Evolutionary conservation across 2,888 invertebrate species (phyloP).

Genomic region (Chesias legatella): DNA sequence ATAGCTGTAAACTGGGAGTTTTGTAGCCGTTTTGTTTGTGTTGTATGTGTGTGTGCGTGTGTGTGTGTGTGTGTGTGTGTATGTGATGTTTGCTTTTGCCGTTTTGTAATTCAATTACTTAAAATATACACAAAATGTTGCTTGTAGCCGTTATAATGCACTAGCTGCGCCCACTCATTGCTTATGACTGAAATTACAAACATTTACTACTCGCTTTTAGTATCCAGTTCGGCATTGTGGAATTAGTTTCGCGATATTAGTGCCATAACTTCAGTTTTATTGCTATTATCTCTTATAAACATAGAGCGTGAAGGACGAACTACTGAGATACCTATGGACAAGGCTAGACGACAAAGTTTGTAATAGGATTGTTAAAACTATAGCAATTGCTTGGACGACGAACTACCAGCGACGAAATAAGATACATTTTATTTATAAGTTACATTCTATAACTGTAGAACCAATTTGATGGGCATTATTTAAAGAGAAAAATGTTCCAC

Average conservation of each 20-base stretch:
- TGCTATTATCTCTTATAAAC: slow-evolving; percentile 28
- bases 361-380: neutral
- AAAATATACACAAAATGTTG: too few relatives aligned
- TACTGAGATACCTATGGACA: slow-evolving; percentile 15
- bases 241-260: slow-evolving; percentile 30
- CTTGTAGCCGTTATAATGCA: slow-evolving; percentile 1
- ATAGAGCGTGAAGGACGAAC: slow-evolving; percentile 19
- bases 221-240: slow-evolving; percentile 25
- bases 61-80: too few relatives aligned
- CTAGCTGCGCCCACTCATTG: slow-evolving; percentile 3
- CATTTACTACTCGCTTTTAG: slow-evolving; percentile 31
- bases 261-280: slow-evolving; percentile 30
- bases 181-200: slow-evolving; percentile 26
- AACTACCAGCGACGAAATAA: too few relatives aligned
- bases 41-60: too few relatives aligned
- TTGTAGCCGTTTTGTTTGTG: too few relatives aligned
- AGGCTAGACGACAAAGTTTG: slow-evolving; percentile 5
- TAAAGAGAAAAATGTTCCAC: too few relatives aligned
- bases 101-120: too few relatives aligned
- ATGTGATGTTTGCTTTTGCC: too few relatives aligned
- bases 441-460: too few relatives aligned
- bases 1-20: too few relatives aligned
- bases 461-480: too few relatives aligned
- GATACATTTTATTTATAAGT: too few relatives aligned
- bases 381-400: neutral